Percentiles rank a stretch among this genome's conserved stretches.
These are phyloP conservation scores for Macrosoma leucophasiata DNA, from an alignment of 2,888 invertebrate species.

Conservation along the genomic window DNA sequence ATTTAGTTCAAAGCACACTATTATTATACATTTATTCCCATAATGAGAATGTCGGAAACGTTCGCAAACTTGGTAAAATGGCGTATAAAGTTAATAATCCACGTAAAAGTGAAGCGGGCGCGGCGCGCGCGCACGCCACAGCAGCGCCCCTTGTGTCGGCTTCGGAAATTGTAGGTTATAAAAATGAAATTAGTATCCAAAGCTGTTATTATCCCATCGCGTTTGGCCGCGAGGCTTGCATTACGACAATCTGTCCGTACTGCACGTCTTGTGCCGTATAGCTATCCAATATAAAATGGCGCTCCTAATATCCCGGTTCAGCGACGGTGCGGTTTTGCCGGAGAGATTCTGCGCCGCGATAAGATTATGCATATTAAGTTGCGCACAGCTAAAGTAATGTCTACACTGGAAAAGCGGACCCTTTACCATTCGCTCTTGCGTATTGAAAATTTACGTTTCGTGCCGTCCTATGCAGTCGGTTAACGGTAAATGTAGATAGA, in stretches of 20 bases:
- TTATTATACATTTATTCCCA: slow-evolving; percentile 69
- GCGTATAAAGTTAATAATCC: slow-evolving; percentile 74
- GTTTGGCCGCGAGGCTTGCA: slow-evolving; percentile 73
- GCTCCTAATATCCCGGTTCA: slow-evolving; percentile 74
- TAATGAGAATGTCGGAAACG: slow-evolving; percentile 68
- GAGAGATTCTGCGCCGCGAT: slow-evolving; percentile 70
- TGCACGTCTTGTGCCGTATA: slow-evolving; percentile 75
- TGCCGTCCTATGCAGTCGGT: slow-evolving; percentile 43
- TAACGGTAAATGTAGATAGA: slow-evolving; percentile 42
- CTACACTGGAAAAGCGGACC: slow-evolving; percentile 66
- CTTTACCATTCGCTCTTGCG: slow-evolving; percentile 43
- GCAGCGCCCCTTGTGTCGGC: slow-evolving; percentile 76
- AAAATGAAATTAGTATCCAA: slow-evolving; percentile 76
- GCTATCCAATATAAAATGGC: slow-evolving; percentile 76
- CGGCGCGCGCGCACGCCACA: slow-evolving; percentile 67
- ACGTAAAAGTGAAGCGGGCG: slow-evolving; percentile 64
- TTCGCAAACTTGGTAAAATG: slow-evolving; percentile 73
- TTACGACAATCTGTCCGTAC: slow-evolving; percentile 77
- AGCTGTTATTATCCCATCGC: slow-evolving; percentile 76
- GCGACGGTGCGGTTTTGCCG: slow-evolving; percentile 63
- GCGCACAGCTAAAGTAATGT: slow-evolving; percentile 69
- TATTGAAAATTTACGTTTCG: slow-evolving; percentile 59
- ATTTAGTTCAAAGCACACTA: slow-evolving; percentile 63
- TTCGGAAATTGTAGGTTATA: slow-evolving; percentile 75
- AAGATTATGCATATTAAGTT: slow-evolving; percentile 77